Evolutionary conservation across 37 sponge, comb jelly and placozoan species (phyloP), one percentile per base, ranked within the genome.

Genomic region (Hormiphora californensis): DNA sequence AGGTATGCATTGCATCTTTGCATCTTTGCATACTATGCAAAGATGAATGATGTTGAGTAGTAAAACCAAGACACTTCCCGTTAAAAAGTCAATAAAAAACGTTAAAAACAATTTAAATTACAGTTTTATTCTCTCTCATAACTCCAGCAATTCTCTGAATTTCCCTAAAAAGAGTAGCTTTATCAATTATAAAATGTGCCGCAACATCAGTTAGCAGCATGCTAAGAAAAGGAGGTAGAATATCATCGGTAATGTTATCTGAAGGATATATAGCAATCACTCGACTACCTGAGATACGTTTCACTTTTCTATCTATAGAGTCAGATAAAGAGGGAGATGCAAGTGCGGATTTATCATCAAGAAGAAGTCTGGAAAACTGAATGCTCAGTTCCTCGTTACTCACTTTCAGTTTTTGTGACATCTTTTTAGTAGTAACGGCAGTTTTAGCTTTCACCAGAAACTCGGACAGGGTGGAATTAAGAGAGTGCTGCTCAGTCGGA

Each of bases 151-250:
- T 2, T 21, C 41, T 41, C 23, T 73, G 81, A 27, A 73, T 32
- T 46, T 73, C 81, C 21, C 25, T 15, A 41, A 73, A 73, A 43
- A 73, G 8, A 36, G 2, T 28, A 41, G 81, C 40, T 19, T 9
- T n/a, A 40, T 37, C 25, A 21, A 73, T 19, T n/a, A 43, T 25
- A 41, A 73, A 73, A 21, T 73, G 81, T n/a, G 81, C 41, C 1
- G 81, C 81, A 8, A 73, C 81, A 41, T 73, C 81, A 3, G 40
- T 30, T 4, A 73, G 2, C 35, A 73, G 21, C 1, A 73, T 73
- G n/a, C 25, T 9, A 0, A 73, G 46, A 4, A 43, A 43, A 8
- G 43, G 44, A 2, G 81, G 81, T 28, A 73, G 25, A 43, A 73
- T 73, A 19, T 73, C 81, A 11, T 39, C 46, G 8, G 43, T n/a